Base-by-base conservation (phyloP, 2,888 invertebrate species). In the Eupithecia subumbrata region DNA sequence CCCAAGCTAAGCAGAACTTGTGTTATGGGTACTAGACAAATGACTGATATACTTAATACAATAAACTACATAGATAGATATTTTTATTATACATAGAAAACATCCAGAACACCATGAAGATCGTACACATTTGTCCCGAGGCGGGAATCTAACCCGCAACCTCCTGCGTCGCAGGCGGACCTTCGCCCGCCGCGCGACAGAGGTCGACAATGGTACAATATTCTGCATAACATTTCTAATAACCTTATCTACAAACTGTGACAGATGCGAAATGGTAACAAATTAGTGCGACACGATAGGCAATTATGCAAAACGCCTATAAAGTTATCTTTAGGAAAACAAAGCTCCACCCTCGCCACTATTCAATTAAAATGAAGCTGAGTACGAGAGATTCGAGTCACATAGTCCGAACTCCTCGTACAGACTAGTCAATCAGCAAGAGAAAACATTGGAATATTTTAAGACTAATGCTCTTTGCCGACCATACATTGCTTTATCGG, bases 331-430 rank as follows among this genome's bases (percentile, higher is more conserved):
- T 84, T 90, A 91, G 90, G 89, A 93, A 91, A 93, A 92, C 93
- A 93, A 91, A 87, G 85, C 82, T 85, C 81, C 88, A 87, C 92
- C 91, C 89, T 87, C 86, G 83, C 86, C 85, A 94, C 94, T 94
- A 95, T 95, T 95, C 94, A 94, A 95, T 95, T 94, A 94, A 90
- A 94, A 94, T 90, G 91, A 91, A 92, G 90, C 93, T 90, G 90
- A 88, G 90, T 88, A 88, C 86, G 82, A 87, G 88, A 89, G 90
- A 93, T 93, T 92, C 93, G 89, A 91, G 91, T 94, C 93, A 93
- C 93, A 94, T 91, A 89, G 69, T 40, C 25, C 68, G 11, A 52
- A 73, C 25, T 64, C 30, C 68, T 52, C 71, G 60, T 71, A 71
- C 76, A 76, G 34, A 76, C 64, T 69, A 69, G 25, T 40, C 22